These are phyloP conservation scores for Lepidurus packardi DNA, from an alignment of 1,140 invertebrate species.

Conservation along the genomic window DNA sequence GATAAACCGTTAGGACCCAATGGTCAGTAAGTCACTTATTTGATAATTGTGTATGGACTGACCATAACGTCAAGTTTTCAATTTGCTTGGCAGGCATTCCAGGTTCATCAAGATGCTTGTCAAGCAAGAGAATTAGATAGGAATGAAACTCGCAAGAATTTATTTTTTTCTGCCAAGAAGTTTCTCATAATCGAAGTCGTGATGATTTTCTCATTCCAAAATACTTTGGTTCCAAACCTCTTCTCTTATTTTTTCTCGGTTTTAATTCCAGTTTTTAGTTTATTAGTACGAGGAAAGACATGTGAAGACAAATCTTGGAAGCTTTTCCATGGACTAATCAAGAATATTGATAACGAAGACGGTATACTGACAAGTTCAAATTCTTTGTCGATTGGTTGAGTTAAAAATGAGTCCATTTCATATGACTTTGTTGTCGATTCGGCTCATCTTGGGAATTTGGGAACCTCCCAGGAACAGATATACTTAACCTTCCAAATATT, in stretches of 20 bases:
- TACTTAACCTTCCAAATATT: no score
- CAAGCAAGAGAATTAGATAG: not conserved
- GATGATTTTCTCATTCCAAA: not conserved
- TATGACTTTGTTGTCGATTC: no score
- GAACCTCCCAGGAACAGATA: no score
- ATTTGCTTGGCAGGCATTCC: not conserved
- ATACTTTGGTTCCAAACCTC: not conserved
- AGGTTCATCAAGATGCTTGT: not conserved
- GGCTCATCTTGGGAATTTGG: no score
- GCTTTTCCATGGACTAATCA: no score
- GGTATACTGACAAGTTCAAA: no score
- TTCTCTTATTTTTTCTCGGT: not conserved
- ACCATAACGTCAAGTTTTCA: not conserved
- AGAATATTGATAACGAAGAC: no score
- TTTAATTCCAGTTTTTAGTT: not conserved
- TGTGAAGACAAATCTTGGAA: no score
- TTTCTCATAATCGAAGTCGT: not conserved
- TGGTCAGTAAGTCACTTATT: conserved; percentile 14
- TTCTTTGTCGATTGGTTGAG: no score
- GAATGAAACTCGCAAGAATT: not conserved
- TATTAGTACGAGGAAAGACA: no score
- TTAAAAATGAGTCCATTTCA: no score
- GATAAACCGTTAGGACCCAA: not conserved
- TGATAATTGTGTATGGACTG: not conserved
- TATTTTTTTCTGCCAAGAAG: not conserved